Evolutionary conservation across 2,797 vertebrate species (phyloP), one percentile per base, ranked within the genome.

Genomic region (Odontamblyopus lacepedii): DNA sequence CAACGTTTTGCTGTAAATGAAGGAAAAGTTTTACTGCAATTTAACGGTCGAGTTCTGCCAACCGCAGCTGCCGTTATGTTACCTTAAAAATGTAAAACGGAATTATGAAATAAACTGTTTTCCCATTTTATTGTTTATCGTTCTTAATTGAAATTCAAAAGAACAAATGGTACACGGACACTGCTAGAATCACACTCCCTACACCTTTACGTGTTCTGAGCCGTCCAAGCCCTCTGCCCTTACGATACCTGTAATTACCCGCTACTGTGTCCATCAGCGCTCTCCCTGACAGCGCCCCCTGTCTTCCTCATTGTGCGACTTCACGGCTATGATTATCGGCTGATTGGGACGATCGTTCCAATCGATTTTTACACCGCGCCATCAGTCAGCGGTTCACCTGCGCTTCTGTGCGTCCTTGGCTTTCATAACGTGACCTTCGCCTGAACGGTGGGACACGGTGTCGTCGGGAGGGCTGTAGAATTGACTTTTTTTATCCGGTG

Each of bases 311-410:
- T 67, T 63, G 32, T 50, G 15, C 15, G 12, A 0, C 23, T 30
- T 48, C 60, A 71, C 61, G 73, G 12, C 63, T 35, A 79, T 71
- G 63, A 81, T 55, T 18, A 75, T 66, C 79, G 83, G 88, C 81
- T 85, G 76, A 84, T 82, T 70, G 84, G 51, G 15, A 73, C 75
- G 77, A 89, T 87, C 84, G 81, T 78, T 75, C 70, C 79, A 71
- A 85, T 85, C 53, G 85, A 83, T 63, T 72, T 11, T 67, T 51
- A 67, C 56, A 55, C 59, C 30, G 11, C 71, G 50, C 30, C 55
- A 77, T 85, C 57, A 59, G 68, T 74, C 70, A 64, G 30, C 63
- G 56, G 15, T 41, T 78, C 48, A 68, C 15, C 27, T 63, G 23
- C 6, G 30, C 60, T 48, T 64, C 19, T 7, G 0, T n/a, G 23